Conservation (phyloP, 1,140 invertebrate species). For the Drosophila bocqueti region DNA sequence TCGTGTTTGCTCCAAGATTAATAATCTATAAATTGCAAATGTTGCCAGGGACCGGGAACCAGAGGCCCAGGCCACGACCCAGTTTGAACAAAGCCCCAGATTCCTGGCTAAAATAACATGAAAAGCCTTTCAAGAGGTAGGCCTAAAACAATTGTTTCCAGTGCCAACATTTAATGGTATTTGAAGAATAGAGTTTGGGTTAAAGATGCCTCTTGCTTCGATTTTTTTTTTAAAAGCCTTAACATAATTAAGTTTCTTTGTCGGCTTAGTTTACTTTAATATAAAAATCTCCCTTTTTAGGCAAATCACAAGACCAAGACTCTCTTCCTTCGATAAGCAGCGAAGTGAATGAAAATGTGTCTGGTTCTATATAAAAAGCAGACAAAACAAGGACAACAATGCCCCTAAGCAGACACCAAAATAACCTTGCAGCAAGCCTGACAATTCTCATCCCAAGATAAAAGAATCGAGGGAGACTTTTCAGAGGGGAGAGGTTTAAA, state of each 20-base stretch:
- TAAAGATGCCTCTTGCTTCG: background rate
- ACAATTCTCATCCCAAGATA: background rate
- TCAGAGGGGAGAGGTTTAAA: constrained; percentile 5
- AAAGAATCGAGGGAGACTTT: background rate
- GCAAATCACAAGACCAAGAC: background rate
- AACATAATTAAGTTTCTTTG: background rate
- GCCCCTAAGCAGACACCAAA: constrained; percentile 25
- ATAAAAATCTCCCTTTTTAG: background rate
- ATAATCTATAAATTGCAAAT: constrained; percentile 70
- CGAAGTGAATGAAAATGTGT: constrained; percentile 16
- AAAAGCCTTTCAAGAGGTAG: constrained; percentile 28
- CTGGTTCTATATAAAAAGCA: constrained; percentile 14
- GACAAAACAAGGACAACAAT: constrained; percentile 25
- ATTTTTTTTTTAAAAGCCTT: background rate
- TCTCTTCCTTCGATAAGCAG: background rate
- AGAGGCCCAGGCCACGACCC: constrained; percentile 41
- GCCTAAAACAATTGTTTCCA: constrained; percentile 15
- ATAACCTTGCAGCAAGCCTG: constrained; percentile 15
- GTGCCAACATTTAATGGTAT: constrained; percentile 2
- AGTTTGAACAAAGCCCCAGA: constrained; percentile 40
- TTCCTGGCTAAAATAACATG: constrained; percentile 23
- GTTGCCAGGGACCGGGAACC: constrained; percentile 29
- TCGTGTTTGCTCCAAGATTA: constrained; percentile 52
- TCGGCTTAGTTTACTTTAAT: constrained; percentile 1
- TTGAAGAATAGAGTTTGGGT: constrained; percentile 1